These are phyloP conservation scores for Cheilosia urbana DNA, from an alignment of 2,888 invertebrate species.

Conservation along the genomic window DNA sequence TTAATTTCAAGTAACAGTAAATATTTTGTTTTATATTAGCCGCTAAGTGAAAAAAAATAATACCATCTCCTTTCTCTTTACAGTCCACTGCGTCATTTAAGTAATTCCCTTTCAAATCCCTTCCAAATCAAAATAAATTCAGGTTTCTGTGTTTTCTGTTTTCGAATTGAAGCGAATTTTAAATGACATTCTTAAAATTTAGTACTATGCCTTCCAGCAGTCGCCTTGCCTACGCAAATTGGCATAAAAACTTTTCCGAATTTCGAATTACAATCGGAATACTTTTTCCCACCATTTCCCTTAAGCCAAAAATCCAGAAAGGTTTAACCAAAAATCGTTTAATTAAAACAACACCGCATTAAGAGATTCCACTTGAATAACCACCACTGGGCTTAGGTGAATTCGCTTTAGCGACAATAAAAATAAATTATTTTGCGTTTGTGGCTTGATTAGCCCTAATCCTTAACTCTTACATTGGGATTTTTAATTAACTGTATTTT, in stretches of 20 bases:
- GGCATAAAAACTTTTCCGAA: conserved; percentile 27
- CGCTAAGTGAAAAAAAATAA: too few species aligned
- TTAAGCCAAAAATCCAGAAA: conserved; percentile 63
- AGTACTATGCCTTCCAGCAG: neutral
- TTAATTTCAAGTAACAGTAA: too few species aligned
- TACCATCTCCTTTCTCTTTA: conserved; percentile 12
- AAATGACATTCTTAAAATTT: conserved; percentile 34
- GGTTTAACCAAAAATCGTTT: conserved; percentile 62
- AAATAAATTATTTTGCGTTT: conserved; percentile 62
- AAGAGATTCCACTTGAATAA: conserved; percentile 51
- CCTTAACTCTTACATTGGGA: conserved; percentile 52
- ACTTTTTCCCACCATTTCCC: conserved; percentile 70
- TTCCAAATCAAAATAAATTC: conserved; percentile 63
- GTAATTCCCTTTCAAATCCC: conserved; percentile 34
- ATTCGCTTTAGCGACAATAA: conserved; percentile 48
- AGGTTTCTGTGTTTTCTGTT: conserved; percentile 48
- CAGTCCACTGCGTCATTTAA: conserved; percentile 50
- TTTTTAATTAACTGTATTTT: conserved; percentile 59
- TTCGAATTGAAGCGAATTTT: conserved; percentile 23
- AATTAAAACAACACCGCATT: conserved; percentile 72
- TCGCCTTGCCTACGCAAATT: neutral
- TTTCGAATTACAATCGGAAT: conserved; percentile 58
- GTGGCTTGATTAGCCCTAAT: conserved; percentile 58
- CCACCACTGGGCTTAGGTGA: conserved; percentile 18
- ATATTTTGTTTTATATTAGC: too few species aligned